phyloP scores from a whole-genome alignment of 2,888 invertebrate genomes.

The Papilio elwesi region DNA sequence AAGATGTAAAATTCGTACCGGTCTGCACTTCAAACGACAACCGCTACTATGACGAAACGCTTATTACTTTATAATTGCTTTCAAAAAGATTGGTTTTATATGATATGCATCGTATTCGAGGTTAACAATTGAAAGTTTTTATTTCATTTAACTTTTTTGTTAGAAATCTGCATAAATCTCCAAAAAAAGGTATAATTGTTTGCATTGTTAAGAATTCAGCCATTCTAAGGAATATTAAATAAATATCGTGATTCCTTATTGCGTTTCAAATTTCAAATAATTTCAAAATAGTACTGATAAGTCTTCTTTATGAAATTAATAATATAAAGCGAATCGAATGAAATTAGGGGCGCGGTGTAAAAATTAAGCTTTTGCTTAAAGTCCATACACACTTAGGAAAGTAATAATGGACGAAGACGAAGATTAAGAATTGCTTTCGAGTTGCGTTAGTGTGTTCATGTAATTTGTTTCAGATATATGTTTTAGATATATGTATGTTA shows the following conservation, averaged over 20 bases:
- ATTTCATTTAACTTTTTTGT: background rate
- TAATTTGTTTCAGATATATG: slow-evolving; percentile 43
- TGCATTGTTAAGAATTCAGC: background rate
- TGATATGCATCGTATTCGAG: slow-evolving; percentile 15
- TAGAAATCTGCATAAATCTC: background rate
- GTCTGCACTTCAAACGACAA: slow-evolving; percentile 31
- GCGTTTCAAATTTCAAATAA: slow-evolving; percentile 7
- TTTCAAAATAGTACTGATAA: slow-evolving; percentile 39
- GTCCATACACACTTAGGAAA: slow-evolving; percentile 51
- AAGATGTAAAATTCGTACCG: slow-evolving; percentile 39
- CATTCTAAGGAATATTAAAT: background rate
- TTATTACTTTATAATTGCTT: slow-evolving; percentile 22
- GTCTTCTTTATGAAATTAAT: slow-evolving; percentile 44
- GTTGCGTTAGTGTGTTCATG: slow-evolving; percentile 45
- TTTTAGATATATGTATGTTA: too few species aligned
- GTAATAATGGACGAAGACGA: slow-evolving; percentile 55
- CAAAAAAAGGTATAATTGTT: background rate
- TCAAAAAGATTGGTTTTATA: slow-evolving; percentile 17
- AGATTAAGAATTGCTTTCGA: slow-evolving; percentile 52
- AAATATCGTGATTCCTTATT: background rate
- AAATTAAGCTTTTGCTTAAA: slow-evolving; percentile 51
- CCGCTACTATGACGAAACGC: slow-evolving; percentile 36
- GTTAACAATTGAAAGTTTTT: slow-evolving; percentile 20
- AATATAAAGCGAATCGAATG: slow-evolving; percentile 44
- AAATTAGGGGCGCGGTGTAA: slow-evolving; percentile 42